Evolutionary conservation across 2,797 vertebrate genomes (phyloP).

Genomic region (Zalophus californianus): DNA sequence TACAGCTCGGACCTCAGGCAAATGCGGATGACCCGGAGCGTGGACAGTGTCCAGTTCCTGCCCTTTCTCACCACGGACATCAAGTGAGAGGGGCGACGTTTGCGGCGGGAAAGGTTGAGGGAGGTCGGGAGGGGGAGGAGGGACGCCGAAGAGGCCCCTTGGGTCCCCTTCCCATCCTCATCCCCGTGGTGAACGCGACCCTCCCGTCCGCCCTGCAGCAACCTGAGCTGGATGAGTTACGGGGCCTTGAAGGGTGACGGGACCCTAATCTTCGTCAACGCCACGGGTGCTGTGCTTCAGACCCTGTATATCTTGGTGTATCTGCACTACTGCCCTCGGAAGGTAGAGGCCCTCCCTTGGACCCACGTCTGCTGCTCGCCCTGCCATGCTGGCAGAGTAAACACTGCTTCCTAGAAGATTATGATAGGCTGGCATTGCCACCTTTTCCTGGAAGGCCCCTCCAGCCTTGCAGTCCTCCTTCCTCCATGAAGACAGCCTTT

Average conservation of each 20-base stretch:
- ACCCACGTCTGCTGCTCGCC: background rate
- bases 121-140: background rate
- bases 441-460: conserved; percentile 72
- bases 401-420: conserved; percentile 67
- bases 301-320: conserved; percentile 92
- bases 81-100: conserved; percentile 79
- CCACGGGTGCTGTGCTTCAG: conserved; percentile 92
- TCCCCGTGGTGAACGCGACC: background rate
- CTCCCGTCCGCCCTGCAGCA: conserved; percentile 87
- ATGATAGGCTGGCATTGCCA: background rate
- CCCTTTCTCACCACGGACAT: conserved; percentile 89
- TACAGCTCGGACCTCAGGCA: conserved; percentile 87
- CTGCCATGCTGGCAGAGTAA: conserved; percentile 55
- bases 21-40: conserved; percentile 91
- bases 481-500: background rate
- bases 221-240: conserved; percentile 96
- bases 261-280: conserved; percentile 92
- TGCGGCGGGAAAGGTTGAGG: background rate
- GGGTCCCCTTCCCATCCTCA: background rate
- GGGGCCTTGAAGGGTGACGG: conserved; percentile 92
- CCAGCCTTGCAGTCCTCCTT: background rate
- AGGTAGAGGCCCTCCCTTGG: conserved; percentile 86
- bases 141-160: background rate
- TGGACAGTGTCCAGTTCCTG: conserved; percentile 94
- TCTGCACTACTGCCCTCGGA: conserved; percentile 90